Conservation (phyloP, 2,113 vertebrate species). For the Cairina moschata region DNA sequence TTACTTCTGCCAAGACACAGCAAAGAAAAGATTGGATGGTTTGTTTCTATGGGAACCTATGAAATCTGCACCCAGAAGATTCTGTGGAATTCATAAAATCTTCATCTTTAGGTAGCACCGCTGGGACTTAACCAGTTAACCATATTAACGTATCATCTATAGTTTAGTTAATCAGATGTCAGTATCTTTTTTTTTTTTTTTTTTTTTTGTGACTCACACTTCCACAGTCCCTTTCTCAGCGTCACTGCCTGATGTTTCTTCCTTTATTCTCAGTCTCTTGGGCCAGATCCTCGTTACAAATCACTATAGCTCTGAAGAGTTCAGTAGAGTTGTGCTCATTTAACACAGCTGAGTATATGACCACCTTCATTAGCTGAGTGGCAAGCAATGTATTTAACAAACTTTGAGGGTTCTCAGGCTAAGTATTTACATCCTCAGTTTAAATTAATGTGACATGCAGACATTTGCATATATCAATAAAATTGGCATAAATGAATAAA, state of each 20-base stretch:
- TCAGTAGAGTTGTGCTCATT: background rate
- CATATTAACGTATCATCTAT: background rate
- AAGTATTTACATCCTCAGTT: conserved; percentile 42
- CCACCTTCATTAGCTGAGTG: background rate
- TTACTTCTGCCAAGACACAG: background rate
- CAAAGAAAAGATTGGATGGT: background rate
- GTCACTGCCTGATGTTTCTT: background rate
- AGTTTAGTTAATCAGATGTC: background rate
- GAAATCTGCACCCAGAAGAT: background rate
- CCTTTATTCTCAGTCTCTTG: background rate
- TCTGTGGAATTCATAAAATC: background rate
- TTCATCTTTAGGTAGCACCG: background rate
- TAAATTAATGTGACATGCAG: conserved; percentile 26
- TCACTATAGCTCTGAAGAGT: background rate
- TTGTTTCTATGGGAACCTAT: conserved; percentile 40
- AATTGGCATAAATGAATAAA: conserved; percentile 31
- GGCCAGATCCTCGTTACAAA: background rate
- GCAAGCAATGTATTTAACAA: background rate
- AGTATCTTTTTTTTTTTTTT: background rate
- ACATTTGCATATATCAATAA: conserved; percentile 34
- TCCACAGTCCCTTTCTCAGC: background rate
- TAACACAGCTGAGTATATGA: background rate
- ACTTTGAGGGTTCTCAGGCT: conserved; percentile 9
- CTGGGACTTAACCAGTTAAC: background rate
- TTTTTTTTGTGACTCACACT: background rate